Base-by-base conservation (phyloP, 2,113 vertebrate genomes). In the Prinia subflava region DNA sequence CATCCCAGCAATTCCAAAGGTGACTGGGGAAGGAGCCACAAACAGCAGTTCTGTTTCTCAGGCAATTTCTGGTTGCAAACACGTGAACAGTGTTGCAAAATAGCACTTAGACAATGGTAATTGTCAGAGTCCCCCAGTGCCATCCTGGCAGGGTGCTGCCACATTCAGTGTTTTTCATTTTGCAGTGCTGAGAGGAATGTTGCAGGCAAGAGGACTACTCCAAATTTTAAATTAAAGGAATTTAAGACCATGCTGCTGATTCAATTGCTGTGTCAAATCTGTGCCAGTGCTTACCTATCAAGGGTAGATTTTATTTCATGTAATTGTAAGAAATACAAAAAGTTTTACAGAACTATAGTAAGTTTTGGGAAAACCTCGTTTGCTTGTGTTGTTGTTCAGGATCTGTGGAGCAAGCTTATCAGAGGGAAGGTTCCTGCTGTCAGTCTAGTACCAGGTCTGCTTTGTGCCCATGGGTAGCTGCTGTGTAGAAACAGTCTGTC, bases 1-100 rank as follows among this genome's bases (percentile, higher is more conserved):
- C 1, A 0, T 13, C 35, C 44, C 41, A 47, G 0, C 0, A 0
- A 71, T 64, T 83, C 35, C 21, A 23, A 10, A 41, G 41, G 60
- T 70, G 47, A 5, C 1, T 2, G 50, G 19, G 13, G 50, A 15
- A 76, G 33, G 35, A 83, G 33, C 21, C 52, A 20, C 42, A 46
- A 81, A 23, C 0, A 1, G 25, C 50, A 15, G 25, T 50, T 78
- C 53, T 5, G 35, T 55, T 95, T 94, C 56, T 46, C 17, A 23
- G 87, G 9, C 55, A 44, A 6, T 70, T 81, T 81, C 47, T 74
- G 39, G 30, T 39, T 55, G 33, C 39, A 74, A 84, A 49, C 18
- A 47, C 0, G 2, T 1, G 2, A 37, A 33, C 33, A 24, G 23
- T 37, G 21, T 47, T 80, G 47, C 42, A 39, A 71, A 83, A 78